Base-by-base conservation (phyloP, 1,140 invertebrate genomes). In the Neuroterus valhalla region DNA sequence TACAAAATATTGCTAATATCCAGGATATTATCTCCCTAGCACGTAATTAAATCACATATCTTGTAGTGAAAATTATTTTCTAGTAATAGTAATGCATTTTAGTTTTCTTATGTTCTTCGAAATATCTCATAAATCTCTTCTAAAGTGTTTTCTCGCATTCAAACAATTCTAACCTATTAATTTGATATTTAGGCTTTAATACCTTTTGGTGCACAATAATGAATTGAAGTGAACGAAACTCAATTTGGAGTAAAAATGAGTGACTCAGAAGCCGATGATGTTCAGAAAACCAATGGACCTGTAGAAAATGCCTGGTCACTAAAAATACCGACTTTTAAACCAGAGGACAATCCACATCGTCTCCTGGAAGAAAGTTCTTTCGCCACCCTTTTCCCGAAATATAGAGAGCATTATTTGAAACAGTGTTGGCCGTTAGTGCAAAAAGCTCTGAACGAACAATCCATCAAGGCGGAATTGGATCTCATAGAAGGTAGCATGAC, bases 341-440 rank as follows among this genome's bases (percentile, higher is more conserved):
- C 94, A 42, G 94, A 98, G 85, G 95, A 99, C 87, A 99, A 98
- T 90, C 96, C 95, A 78, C 92, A 96, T 92, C 93, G 81, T 93
- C 93, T 91, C 89, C 78, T 94, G 0, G 92, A 93, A 78, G 95
- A 96, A 85, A 96, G 94, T 81, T 94, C 94, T 0, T 97, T 97
- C 89, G 94, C 94, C 0, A 94, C 93, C 2, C 82, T 96, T 23
- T 97, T 96, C 85, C 99, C 92, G 86, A 95, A 97, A 88, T 99
- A 99, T 87, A 92, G 98, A 72, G 99, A 99, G 91, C 95, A 97
- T 82, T 99, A 99, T 89, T 88, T 99, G 15, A 94, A 95, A 85
- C 96, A 99, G 93, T 96, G 96, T 82, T 99, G 98, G 98, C 96
- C 98, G 0, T 89, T 99, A 4, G 95, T 99, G 0, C 93, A 98